phyloP scores from a whole-genome alignment of 2,113 vertebrate species.

The Phaetusa simplex region DNA sequence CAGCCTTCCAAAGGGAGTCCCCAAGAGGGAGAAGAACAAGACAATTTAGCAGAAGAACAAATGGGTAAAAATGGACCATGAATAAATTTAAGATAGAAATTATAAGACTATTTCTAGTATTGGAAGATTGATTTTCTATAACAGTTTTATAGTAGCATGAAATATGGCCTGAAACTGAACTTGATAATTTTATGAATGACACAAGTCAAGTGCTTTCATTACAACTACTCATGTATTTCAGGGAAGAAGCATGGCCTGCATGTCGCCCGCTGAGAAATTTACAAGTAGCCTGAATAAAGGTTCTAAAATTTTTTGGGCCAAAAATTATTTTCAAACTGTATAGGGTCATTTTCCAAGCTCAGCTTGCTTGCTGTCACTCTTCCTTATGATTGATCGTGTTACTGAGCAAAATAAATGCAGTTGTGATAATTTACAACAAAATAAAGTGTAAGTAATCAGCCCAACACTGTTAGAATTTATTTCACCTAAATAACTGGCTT shows the following conservation, averaged over 20 bases:
- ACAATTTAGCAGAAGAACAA: background rate
- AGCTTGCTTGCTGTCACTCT: background rate
- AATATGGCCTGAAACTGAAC: background rate
- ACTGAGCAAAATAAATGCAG: background rate
- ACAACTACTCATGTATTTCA: background rate
- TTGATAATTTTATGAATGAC: background rate
- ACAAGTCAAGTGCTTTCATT: background rate
- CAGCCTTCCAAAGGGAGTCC: background rate
- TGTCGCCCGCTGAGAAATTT: background rate
- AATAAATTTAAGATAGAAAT: background rate
- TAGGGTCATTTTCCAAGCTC: background rate
- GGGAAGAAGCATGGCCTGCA: background rate
- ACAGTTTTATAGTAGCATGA: background rate
- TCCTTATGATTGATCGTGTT: background rate
- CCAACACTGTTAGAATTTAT: background rate
- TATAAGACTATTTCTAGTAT: background rate
- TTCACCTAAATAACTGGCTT: background rate
- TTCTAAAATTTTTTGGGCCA: background rate
- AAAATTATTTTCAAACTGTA: background rate
- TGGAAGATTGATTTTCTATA: background rate
- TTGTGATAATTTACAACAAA: background rate
- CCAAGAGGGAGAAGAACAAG: background rate
- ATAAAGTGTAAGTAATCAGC: background rate
- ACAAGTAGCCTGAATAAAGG: background rate
- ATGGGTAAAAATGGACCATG: background rate